Percentiles rank a stretch among this genome's conserved stretches.
phyloP scores from a whole-genome alignment of 2,113 vertebrate species.

The Calonectris borealis region DNA sequence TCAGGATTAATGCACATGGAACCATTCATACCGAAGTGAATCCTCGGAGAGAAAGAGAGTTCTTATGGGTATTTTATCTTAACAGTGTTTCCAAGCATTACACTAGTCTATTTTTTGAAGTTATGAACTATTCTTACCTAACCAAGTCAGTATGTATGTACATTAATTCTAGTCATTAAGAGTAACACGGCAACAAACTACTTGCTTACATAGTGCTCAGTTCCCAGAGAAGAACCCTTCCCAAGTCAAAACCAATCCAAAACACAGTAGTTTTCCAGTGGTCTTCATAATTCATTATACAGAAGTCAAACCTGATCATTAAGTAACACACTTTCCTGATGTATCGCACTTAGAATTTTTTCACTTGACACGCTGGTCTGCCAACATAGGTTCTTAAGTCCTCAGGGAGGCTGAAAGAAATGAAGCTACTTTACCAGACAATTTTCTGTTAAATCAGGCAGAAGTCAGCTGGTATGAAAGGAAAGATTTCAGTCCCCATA shows the following conservation, averaged over 20 bases:
- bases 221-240: background rate
- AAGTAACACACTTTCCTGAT: background rate
- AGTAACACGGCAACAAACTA: background rate
- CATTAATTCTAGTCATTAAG: background rate
- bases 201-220: background rate
- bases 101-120: background rate
- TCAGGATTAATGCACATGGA: conserved; percentile 85
- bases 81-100: background rate
- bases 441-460: background rate
- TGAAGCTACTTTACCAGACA: background rate
- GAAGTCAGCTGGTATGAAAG: background rate
- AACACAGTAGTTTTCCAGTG: background rate
- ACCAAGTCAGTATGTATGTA: background rate
- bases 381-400: background rate
- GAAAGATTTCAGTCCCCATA: background rate
- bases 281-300: background rate
- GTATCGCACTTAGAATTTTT: background rate
- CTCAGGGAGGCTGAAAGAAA: background rate
- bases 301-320: background rate
- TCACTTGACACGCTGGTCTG: background rate
- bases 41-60: conserved; percentile 70
- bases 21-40: conserved; percentile 97
- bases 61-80: background rate
- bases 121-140: background rate
- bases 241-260: background rate